phyloP scores from a whole-genome alignment of 2,113 vertebrate species.

The Odocoileus virginianus region DNA sequence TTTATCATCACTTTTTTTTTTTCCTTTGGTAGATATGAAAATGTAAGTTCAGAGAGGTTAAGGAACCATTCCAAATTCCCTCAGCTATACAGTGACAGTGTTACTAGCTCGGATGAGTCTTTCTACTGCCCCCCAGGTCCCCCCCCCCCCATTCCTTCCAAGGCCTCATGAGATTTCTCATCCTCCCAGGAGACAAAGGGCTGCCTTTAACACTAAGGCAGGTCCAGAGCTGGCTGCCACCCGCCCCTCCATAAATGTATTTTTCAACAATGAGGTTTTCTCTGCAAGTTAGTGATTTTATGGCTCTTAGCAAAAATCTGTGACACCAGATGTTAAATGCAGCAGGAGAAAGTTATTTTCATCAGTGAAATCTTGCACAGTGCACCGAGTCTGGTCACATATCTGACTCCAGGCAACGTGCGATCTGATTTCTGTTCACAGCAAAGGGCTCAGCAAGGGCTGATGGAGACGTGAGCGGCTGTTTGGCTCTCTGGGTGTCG shows the following conservation, averaged over 20 bases:
- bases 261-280: conserved; percentile 73
- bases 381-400: conserved; percentile 59
- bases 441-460: background rate
- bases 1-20: background rate
- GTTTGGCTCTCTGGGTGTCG: conserved; percentile 3
- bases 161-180: background rate
- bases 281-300: conserved; percentile 73
- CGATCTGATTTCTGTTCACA: conserved; percentile 65
- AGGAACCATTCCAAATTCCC: background rate
- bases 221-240: conserved; percentile 24
- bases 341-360: conserved; percentile 76
- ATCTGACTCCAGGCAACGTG: conserved; percentile 69
- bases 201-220: background rate
- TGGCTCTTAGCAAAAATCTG: conserved; percentile 78
- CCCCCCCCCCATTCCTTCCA: background rate
- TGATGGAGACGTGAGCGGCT: background rate
- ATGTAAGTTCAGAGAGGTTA: conserved; percentile 19
- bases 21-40: background rate
- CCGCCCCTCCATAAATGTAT: conserved; percentile 39
- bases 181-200: conserved; percentile 31
- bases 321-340: conserved; percentile 77
- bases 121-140: background rate
- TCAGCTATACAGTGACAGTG: background rate
- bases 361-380: conserved; percentile 65
- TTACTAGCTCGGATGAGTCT: background rate